Evolutionary conservation across 2,888 invertebrate species (phyloP).

Genomic region (Aphidius colemani): DNA sequence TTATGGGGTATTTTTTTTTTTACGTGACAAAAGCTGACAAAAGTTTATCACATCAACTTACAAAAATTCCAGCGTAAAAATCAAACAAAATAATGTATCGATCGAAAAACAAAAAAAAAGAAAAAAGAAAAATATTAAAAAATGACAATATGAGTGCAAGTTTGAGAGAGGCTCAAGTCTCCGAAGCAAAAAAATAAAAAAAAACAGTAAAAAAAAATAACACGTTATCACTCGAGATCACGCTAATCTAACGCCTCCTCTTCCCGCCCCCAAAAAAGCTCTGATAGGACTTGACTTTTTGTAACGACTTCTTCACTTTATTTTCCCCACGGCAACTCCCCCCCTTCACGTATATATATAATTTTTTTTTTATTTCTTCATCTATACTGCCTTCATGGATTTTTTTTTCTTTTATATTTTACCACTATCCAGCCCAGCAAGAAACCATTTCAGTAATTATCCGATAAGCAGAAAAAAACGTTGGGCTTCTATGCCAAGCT

Average conservation of each 20-base stretch:
- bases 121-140: no score
- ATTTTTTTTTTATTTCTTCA: constrained; percentile 5
- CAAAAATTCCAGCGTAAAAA: no score
- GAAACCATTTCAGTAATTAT: constrained; percentile 51
- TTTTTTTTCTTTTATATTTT: neutral
- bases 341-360: constrained; percentile 5
- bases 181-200: constrained; percentile 19
- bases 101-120: no score
- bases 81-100: no score
- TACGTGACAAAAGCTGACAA: no score
- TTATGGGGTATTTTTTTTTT: no score
- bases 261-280: constrained; percentile 33
- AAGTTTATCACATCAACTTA: no score
- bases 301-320: constrained; percentile 47
- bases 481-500: constrained; percentile 35
- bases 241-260: constrained; percentile 55
- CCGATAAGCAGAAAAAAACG: constrained; percentile 48
- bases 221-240: constrained; percentile 58
- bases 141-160: no score
- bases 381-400: constrained; percentile 1
- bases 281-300: constrained; percentile 53
- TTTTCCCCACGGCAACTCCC: constrained; percentile 22
- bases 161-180: no score
- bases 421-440: constrained; percentile 26
- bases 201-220: constrained; percentile 37